Conservation (phyloP, 2,113 vertebrate genomes). For the Syngnathus typhle region DNA sequence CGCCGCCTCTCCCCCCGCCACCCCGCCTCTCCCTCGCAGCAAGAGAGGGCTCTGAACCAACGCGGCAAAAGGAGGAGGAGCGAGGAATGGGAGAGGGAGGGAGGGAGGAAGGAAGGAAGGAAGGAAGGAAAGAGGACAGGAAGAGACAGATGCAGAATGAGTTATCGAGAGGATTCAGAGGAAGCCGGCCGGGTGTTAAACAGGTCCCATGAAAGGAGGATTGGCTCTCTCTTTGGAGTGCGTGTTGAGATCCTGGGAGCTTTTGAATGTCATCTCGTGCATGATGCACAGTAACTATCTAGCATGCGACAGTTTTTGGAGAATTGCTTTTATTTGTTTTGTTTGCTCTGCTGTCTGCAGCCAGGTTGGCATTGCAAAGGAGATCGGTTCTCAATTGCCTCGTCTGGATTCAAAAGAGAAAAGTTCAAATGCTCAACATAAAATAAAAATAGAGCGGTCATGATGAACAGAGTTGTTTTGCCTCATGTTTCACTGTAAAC, state of each 20-base stretch:
- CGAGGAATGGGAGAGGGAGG: slow-evolving; percentile 51
- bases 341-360: too few relatives aligned
- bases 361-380: too few relatives aligned
- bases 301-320: too few relatives aligned
- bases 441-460: too few relatives aligned
- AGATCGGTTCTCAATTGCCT: too few relatives aligned
- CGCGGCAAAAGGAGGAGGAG: slow-evolving; percentile 61
- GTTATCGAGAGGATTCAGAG: slow-evolving; percentile 70
- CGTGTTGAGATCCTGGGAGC: background rate
- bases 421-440: too few relatives aligned
- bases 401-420: too few relatives aligned
- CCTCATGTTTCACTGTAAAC: too few relatives aligned
- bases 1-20: slow-evolving; percentile 73
- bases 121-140: slow-evolving; percentile 60
- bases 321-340: too few relatives aligned
- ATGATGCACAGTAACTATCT: too few relatives aligned
- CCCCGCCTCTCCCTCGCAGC: slow-evolving; percentile 77
- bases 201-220: slow-evolving; percentile 61
- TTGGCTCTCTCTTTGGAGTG: too few relatives aligned
- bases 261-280: background rate
- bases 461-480: too few relatives aligned
- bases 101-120: slow-evolving; percentile 51
- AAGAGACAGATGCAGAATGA: slow-evolving; percentile 68
- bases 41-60: slow-evolving; percentile 76
- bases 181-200: slow-evolving; percentile 69